Base-by-base conservation (phyloP, 1,140 invertebrate species). In the Dendroctonus ponderosae region DNA sequence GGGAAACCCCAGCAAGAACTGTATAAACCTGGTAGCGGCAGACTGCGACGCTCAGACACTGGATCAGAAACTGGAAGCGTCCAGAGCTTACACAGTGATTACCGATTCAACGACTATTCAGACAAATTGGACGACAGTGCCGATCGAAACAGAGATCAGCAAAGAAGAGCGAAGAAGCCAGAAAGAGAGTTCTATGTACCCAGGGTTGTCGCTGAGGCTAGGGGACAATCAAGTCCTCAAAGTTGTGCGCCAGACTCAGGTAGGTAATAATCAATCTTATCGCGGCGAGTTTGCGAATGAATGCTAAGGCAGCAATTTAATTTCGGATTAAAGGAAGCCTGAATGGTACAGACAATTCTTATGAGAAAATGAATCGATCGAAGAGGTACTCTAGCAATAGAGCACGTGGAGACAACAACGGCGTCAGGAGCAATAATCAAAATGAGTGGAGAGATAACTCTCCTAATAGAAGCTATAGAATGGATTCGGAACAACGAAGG, bases 1-100 rank as follows among this genome's bases (percentile, higher is more conserved):
- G 71, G 71, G 37, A 78, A 74, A 71, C 82, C 82, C 66, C 78
- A 82, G 50, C 81, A 82, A 74, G 78, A 80, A 75, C 79, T 86
- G 41, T 87, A 87, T 64, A 81, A 80, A 66, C 86, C 86, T 60
- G 85, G 86, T 53, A 85, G 84, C 78, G 85, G 86, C 61, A 83
- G 84, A 44, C 76, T 86, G 42, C 79, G 81, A 67, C 86, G 85
- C 73, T 81, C 84, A 41, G 81, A 84, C 67, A 76, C 75, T 53
- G 78, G 81, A 59, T 70, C 76, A 58, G 80, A 83, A 69, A 79
- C 77, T 57, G 76, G 78, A 42, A 73, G 76, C 57, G n/a, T 66
- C 43, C 49, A 66, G 14, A 67, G 65, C 65, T 65, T 65, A 12
- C 61, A 67, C 11, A 61, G 59, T 68, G 58, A 62, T 54, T 69